Percentiles rank a stretch among this genome's conserved stretches.
These are phyloP conservation scores for Sipha flava DNA, from an alignment of 1,140 invertebrate species.

Conservation along the genomic window DNA sequence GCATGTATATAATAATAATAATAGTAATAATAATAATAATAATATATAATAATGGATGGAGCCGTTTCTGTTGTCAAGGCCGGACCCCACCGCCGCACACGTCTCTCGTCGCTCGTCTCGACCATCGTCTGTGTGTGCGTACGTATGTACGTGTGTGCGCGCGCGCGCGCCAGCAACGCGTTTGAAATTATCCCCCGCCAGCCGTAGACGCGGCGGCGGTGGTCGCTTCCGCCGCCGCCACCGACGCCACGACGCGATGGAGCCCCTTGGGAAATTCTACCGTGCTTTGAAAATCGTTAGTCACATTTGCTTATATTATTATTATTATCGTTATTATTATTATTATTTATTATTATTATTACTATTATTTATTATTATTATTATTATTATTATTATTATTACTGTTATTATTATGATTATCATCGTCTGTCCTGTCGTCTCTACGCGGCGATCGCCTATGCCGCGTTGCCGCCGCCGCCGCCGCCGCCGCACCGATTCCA, in stretches of 20 bases:
- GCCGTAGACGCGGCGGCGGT: background rate
- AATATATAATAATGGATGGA: conserved; percentile 20
- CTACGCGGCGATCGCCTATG: too few species aligned
- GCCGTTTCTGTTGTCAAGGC: conserved; percentile 31
- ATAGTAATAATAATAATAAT: conserved; percentile 18
- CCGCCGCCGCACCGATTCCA: background rate
- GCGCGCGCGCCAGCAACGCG: background rate
- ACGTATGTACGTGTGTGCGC: background rate
- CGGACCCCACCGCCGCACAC: background rate
- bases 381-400: background rate
- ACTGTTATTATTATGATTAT: background rate
- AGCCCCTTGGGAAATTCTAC: conserved; percentile 26
- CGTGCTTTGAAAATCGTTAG: conserved; percentile 29
- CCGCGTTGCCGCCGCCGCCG: too few species aligned
- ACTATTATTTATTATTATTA: background rate
- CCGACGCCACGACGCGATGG: background rate
- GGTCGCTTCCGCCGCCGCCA: background rate
- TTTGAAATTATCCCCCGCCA: conserved; percentile 17
- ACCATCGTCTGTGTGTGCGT: background rate
- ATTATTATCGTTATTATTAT: conserved; percentile 19
- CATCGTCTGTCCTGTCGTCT: background rate
- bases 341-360: conserved; percentile 8
- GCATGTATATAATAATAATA: conserved; percentile 20
- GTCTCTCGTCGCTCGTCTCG: background rate
- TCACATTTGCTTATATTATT: conserved; percentile 14